phyloP scores from a whole-genome alignment of 2,797 vertebrate species.

The Cercopithecus neglectus region DNA sequence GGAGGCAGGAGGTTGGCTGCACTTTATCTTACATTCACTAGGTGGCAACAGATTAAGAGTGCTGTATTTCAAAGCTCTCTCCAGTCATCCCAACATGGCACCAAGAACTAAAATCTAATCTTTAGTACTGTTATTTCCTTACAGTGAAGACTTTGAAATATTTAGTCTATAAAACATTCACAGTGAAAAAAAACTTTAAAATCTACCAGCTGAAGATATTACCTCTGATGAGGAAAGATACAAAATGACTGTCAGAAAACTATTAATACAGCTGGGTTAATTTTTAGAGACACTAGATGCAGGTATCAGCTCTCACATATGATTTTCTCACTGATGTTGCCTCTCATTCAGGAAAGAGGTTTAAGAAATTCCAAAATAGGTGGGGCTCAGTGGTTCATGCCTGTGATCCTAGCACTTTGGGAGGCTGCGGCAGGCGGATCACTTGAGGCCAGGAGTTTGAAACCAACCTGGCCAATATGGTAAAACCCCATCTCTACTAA shows the following conservation, averaged over 20 bases:
- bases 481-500: neutral
- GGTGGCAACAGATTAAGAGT: slow-evolving; percentile 66
- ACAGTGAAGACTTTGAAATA: neutral
- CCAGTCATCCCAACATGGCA: neutral
- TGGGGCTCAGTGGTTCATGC: neutral
- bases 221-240: neutral
- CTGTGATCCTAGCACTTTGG: neutral
- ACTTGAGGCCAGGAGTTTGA: neutral
- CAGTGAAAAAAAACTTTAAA: neutral
- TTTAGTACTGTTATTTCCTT: neutral
- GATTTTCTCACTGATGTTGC: neutral
- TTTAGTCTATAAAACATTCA: neutral
- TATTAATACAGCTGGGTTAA: neutral
- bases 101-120: neutral
- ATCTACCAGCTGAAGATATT: neutral
- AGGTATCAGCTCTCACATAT: fast-evolving
- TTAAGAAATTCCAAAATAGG: neutral
- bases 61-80: neutral
- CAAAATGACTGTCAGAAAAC: neutral
- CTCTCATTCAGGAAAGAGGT: neutral
- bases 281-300: neutral
- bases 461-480: neutral
- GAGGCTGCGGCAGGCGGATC: neutral
- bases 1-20: neutral
- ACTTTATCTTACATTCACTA: slow-evolving; percentile 33